These are phyloP conservation scores for Perccottus glenii DNA, from an alignment of 2,113 vertebrate genomes.

Conservation along the genomic window DNA sequence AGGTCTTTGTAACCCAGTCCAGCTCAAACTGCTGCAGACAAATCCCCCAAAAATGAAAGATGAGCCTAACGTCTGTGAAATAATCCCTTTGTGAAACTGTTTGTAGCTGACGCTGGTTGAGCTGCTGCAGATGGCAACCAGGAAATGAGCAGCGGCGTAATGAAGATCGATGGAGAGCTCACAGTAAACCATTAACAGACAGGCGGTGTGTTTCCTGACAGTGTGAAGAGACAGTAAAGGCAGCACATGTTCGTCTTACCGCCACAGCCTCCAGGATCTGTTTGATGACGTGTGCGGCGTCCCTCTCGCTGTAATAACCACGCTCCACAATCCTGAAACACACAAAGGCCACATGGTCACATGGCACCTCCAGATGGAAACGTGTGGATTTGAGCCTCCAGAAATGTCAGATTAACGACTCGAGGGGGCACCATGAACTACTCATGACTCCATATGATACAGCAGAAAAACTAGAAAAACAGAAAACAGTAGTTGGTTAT, in stretches of 20 bases:
- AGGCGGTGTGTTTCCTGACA: background rate
- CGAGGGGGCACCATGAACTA: too few species aligned
- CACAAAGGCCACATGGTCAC: background rate
- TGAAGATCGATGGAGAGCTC: background rate
- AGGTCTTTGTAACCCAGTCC: too few species aligned
- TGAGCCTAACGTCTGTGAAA: too few species aligned
- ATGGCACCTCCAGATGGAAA: background rate
- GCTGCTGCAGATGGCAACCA: slow-evolving; percentile 5
- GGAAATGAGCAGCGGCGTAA: slow-evolving; percentile 17
- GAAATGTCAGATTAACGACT: background rate
- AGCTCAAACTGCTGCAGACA: too few species aligned
- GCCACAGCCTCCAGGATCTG: slow-evolving; percentile 89
- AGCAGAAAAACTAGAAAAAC: too few species aligned
- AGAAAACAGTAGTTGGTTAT: too few species aligned
- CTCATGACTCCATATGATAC: background rate
- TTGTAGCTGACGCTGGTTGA: too few species aligned
- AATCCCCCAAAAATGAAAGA: too few species aligned
- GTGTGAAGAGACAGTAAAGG: background rate
- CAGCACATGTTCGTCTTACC: slow-evolving; percentile 65
- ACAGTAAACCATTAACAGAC: background rate
- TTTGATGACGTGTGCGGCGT: slow-evolving; percentile 87
- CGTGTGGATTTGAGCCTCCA: background rate
- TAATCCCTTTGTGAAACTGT: too few species aligned
- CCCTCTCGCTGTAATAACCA: slow-evolving; percentile 89
- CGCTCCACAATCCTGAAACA: slow-evolving; percentile 86